phyloP scores from a whole-genome alignment of 2,888 invertebrate species.

The Dryadula phaetusa region DNA sequence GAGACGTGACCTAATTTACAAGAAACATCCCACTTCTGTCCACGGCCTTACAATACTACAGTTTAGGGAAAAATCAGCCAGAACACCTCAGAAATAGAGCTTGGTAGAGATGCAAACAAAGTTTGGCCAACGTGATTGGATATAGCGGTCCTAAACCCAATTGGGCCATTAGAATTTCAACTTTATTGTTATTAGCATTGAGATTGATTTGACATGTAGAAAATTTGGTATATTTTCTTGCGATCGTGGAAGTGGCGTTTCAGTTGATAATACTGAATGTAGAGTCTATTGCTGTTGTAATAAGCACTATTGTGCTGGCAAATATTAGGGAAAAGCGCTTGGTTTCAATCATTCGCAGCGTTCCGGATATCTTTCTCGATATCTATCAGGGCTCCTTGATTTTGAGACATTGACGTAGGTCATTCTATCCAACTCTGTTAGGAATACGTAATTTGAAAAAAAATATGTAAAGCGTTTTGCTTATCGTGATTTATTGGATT shows the following conservation, averaged over 20 bases:
- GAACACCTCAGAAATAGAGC: constrained; percentile 51
- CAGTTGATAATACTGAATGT: constrained; percentile 40
- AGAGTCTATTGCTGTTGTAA: constrained; percentile 37
- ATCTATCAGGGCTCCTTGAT: constrained; percentile 56
- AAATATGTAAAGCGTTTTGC: constrained; percentile 35
- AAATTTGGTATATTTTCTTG: constrained; percentile 49
- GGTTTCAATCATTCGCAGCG: constrained; percentile 67
- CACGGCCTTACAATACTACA: constrained; percentile 45
- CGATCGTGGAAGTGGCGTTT: constrained; percentile 32
- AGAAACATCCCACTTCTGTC: constrained; percentile 68
- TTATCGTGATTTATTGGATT: constrained; percentile 33
- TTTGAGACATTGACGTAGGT: constrained; percentile 57
- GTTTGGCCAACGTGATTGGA: constrained; percentile 54
- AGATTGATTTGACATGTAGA: constrained; percentile 45
- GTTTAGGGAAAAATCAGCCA: constrained; percentile 52
- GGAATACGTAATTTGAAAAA: constrained; percentile 40
- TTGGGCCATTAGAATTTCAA: constrained; percentile 45
- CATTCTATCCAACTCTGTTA: constrained; percentile 41
- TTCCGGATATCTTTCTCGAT: constrained; percentile 55
- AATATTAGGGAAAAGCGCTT: constrained; percentile 54
- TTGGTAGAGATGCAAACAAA: constrained; percentile 51
- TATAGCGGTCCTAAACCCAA: constrained; percentile 46
- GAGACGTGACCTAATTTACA: constrained; percentile 76
- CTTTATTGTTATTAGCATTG: constrained; percentile 47
- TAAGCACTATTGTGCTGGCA: constrained; percentile 41